Percentiles rank a stretch among this genome's conserved stretches.
Evolutionary conservation across 2,888 invertebrate species (phyloP).

Genomic region (Eulithis prunata): DNA sequence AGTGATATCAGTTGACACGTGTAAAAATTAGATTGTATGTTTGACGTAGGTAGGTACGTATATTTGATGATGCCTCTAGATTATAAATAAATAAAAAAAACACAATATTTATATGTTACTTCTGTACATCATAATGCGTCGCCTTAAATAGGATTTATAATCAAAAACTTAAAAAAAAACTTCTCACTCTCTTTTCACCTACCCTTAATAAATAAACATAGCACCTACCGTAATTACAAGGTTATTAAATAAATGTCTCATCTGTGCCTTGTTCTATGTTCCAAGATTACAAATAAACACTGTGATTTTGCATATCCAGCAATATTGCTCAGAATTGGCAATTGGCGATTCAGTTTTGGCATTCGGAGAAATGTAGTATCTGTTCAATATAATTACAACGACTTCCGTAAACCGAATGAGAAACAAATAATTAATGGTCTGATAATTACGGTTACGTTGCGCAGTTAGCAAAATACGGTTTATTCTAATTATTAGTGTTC

Average conservation of each 20-base stretch:
- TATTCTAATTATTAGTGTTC: too few species aligned
- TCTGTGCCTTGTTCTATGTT: conserved; percentile 36
- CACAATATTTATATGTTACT: too few species aligned
- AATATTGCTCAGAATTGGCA: conserved; percentile 33
- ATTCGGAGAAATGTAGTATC: conserved; percentile 17
- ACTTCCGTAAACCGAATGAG: conserved; percentile 11
- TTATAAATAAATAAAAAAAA: too few species aligned
- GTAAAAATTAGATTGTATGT: conserved; percentile 10
- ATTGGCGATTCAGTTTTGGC: conserved; percentile 26
- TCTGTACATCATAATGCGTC: too few species aligned
- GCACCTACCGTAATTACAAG: too few species aligned
- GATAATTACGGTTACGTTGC: neutral
- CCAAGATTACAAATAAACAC: conserved; percentile 45
- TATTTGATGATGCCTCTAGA: too few species aligned
- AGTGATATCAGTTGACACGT: conserved; percentile 32
- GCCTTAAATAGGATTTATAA: too few species aligned
- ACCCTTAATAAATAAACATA: too few species aligned
- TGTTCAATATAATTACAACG: neutral
- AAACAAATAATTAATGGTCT: conserved; percentile 12
- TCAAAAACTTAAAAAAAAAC: too few species aligned
- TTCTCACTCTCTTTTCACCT: too few species aligned
- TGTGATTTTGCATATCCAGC: conserved; percentile 45
- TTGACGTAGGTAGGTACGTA: neutral
- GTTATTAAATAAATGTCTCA: conserved; percentile 1
- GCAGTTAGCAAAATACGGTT: neutral